Evolutionary conservation across 2,113 vertebrate species (phyloP), one percentile per base, ranked within the genome.

Genomic region (Macroglossus sobrinus): DNA sequence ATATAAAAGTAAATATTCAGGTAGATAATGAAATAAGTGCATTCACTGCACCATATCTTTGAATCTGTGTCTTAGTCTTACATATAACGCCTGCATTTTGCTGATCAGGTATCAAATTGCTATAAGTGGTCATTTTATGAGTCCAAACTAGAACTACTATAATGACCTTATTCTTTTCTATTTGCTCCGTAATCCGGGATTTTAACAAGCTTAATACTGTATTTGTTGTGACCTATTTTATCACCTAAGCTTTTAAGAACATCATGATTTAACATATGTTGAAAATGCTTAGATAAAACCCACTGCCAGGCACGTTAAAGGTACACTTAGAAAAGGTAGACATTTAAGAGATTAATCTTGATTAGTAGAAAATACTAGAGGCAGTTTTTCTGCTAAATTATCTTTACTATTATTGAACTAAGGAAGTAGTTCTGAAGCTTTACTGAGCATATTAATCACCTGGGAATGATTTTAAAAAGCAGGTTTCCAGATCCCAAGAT

Each of bases 181-280:
- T 33, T 91, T 85, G 30, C 24, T 64, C 4, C 33, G 55, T 97
- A 97, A 97, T 96, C 94, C 89, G n/a, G 94, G 91, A 94, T 96
- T 95, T 82, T 79, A 93, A 89, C 11, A 0, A 59, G 91, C 91
- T 59, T 94, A 96, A 79, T 91, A 12, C 95, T 30, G 33, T 50
- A n/a, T 45, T 96, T 84, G 24, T 15, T 45, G 72, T 95, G 74
- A 96, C 86, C 93, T 95, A 79, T 91, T 96, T 96, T 86, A 71
- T 76, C 74, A 24, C 57, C 8, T 94, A 91, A 96, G 80, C 93
- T 91, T 69, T 95, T 96, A 97, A 97, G 93, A 85, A 30, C 76
- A 57, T 93, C 8, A 57, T 15, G 45, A 72, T 81, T 79, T 88
- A 81, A 66, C 88, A 43, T 72, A 53, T 69, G 88, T 12, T 53